Percentiles rank a stretch among this genome's conserved stretches.
Conservation (phyloP, 2,797 vertebrate species). For the Yasuhikotakia modesta region DNA sequence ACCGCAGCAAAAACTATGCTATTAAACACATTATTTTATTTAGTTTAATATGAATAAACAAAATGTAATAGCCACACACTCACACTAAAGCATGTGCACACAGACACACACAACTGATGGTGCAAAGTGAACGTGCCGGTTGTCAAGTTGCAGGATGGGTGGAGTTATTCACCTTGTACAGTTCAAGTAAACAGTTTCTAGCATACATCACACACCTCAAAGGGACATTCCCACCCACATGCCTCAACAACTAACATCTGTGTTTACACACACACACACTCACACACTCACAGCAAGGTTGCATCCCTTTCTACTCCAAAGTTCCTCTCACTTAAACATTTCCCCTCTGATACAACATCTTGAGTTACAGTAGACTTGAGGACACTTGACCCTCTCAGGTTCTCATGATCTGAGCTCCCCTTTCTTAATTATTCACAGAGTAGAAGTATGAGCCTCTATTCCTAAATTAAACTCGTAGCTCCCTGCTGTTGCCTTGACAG, state of each 20-base stretch:
- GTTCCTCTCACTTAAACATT: constrained; percentile 11
- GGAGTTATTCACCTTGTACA: constrained; percentile 5
- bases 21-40: not conserved
- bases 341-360: constrained; percentile 44
- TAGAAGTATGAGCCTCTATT: constrained; percentile 30
- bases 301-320: not conserved
- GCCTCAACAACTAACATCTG: not conserved
- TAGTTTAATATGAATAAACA: not conserved
- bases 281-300: not conserved
- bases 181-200: not conserved
- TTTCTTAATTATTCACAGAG: constrained; percentile 56
- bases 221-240: not conserved
- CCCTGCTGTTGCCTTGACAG: constrained; percentile 5
- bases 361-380: constrained; percentile 28
- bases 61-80: not conserved
- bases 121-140: not conserved
- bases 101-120: not conserved
- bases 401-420: constrained; percentile 13
- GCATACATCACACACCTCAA: constrained; percentile 16
- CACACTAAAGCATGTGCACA: constrained; percentile 6
- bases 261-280: constrained; percentile 2
- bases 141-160: not conserved
- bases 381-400: constrained; percentile 17
- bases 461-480: constrained; percentile 39
- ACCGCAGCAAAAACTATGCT: not conserved